Evolutionary conservation across 1,140 invertebrate genomes (phyloP).

Genomic region (Brachionus paranguensis): DNA sequence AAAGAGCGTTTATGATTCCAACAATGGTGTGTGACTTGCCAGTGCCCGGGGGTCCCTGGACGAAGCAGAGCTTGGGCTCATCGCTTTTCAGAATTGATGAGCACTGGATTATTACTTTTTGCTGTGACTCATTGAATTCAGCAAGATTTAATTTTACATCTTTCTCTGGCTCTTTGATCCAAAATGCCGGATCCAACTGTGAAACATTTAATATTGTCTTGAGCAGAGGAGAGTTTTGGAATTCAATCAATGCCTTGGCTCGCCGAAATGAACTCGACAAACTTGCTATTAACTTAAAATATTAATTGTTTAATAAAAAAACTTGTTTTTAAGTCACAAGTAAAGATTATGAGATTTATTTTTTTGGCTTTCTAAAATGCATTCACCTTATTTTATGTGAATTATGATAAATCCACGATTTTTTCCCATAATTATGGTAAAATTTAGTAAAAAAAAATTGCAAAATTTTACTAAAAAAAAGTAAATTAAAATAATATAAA

Average conservation of each 20-base stretch:
- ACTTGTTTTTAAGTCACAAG: too few relatives aligned
- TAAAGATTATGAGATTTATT: too few relatives aligned
- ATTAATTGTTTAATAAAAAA: neutral
- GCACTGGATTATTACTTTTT: neutral
- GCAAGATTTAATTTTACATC: neutral
- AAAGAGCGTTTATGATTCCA: constrained; percentile 23
- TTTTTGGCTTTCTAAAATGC: too few relatives aligned
- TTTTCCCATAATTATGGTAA: too few relatives aligned
- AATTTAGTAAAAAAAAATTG: too few relatives aligned
- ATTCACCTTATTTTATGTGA: too few relatives aligned
- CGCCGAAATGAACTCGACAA: constrained; percentile 22
- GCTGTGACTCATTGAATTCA: constrained; percentile 16
- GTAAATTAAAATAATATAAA: too few relatives aligned
- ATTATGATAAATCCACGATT: too few relatives aligned
- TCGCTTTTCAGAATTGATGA: neutral
- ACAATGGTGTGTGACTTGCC: constrained; percentile 31
- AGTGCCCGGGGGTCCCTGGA: constrained; percentile 25
- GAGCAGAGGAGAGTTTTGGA: neutral
- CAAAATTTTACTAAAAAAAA: too few relatives aligned
- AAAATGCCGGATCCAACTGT: neutral
- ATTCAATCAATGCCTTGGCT: neutral
- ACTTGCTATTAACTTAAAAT: neutral
- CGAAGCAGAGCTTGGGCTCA: constrained; percentile 4
- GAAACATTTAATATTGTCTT: constrained; percentile 26
- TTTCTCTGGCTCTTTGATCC: neutral